A percentile compares a stretch with the other conserved stretches of the same genome.
phyloP scores from a whole-genome alignment of 2,113 vertebrate species.

The Falcunculus frontatus region DNA sequence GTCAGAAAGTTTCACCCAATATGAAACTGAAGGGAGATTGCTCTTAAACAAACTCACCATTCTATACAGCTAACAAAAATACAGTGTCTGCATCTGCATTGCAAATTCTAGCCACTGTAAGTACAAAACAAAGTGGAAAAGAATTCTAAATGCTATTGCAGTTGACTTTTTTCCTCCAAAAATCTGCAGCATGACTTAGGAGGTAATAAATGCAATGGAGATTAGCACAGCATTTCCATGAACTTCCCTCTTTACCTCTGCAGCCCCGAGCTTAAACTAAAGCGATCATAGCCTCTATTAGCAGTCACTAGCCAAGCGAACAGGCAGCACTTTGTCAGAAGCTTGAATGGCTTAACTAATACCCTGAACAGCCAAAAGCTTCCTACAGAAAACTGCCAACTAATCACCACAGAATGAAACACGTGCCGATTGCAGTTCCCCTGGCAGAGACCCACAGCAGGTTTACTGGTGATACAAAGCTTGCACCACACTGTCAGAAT shows the following conservation, averaged over 20 bases:
- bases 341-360: background rate
- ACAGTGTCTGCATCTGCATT: background rate
- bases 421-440: rapidly evolving
- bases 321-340: background rate
- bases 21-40: background rate
- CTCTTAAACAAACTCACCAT: background rate
- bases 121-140: background rate
- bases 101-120: background rate
- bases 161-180: background rate
- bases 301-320: background rate
- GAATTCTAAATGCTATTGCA: background rate
- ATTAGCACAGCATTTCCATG: background rate
- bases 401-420: background rate
- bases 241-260: background rate
- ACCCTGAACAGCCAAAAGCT: background rate
- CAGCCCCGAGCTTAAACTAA: background rate
- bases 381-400: background rate
- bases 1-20: background rate
- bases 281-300: background rate
- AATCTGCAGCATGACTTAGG: background rate
- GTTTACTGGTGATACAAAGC: background rate
- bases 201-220: background rate
- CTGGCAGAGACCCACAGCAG: background rate
- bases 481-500: background rate
- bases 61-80: background rate